Base-by-base conservation (phyloP, 2,888 invertebrate species). In the Diaprepes abbreviatus region DNA sequence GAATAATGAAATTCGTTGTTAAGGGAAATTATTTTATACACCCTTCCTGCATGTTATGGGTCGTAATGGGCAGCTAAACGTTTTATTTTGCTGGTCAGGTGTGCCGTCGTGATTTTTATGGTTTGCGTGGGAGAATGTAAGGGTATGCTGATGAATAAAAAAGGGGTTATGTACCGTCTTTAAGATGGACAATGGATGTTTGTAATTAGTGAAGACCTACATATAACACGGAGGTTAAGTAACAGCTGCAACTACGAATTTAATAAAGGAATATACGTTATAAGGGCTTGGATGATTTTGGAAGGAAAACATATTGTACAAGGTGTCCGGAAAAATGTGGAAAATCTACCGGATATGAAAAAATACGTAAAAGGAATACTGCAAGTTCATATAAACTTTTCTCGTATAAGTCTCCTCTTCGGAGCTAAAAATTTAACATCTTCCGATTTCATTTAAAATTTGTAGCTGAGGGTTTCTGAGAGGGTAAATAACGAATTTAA, bases 1-100 rank as follows among this genome's bases (percentile, higher is more conserved):
- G 68, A 63, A 63, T 71, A 71, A 71, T 71, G 65, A 58, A 64
- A 71, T 68, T 68, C 66, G 57, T 63, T 43, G 57, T 67, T 62
- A 64, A 54, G 68, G 68, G 68, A 68, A 62, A 50, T 68, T 38
- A 19, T 64, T 68, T 45, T 50, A 52, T 60, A 52, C 43, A 52
- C 67, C 59, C 52, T 45, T 52, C 33, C 59, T 21, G 36, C 55
- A 14, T 36, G 14, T 33, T 55, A 57, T 16, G 36, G 12, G 38
- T 24, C 36, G 38, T 35, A 66, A 59, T 62, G 62, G 62, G 35
- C 50, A 50, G 38, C 52, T 62, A 62, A 66, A 66, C 36, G 54
- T 36, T 67, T 67, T 60, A 38, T 60, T 35, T 48, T 55, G 38
- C 35, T 43, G 55, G 67, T 67, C 67, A 67, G 67, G 67, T 67